These are phyloP conservation scores for Dendrolimus houi DNA, from an alignment of 2,888 invertebrate genomes.

Conservation along the genomic window DNA sequence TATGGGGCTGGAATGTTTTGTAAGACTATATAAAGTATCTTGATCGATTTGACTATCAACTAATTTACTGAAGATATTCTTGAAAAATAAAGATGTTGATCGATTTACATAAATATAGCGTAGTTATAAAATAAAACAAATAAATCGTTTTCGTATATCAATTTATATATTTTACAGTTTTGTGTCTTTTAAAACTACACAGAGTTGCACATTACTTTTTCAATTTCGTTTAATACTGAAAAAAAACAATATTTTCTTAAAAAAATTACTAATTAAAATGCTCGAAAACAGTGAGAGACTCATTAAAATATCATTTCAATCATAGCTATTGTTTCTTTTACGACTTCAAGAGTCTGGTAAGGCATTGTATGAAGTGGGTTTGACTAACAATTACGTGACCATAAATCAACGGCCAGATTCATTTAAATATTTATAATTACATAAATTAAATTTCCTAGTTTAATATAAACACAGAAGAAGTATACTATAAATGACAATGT, in stretches of 20 bases:
- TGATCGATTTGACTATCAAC: no score
- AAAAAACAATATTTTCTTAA: conserved; percentile 8
- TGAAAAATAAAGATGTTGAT: neutral
- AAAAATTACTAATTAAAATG: conserved; percentile 9
- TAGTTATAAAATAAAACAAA: conserved; percentile 4
- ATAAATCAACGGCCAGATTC: conserved; percentile 2
- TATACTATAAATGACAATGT: no score
- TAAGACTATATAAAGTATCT: no score
- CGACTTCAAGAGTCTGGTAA: neutral
- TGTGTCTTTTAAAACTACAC: conserved; percentile 42
- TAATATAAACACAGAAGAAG: no score
- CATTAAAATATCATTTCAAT: neutral
- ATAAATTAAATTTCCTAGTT: no score
- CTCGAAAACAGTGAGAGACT: conserved; percentile 9
- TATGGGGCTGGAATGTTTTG: no score
- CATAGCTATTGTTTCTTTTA: neutral
- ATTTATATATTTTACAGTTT: conserved; percentile 32
- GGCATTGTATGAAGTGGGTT: no score
- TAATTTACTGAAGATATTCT: no score
- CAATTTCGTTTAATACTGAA: conserved; percentile 43
- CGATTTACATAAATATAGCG: neutral
- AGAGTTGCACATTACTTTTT: conserved; percentile 36
- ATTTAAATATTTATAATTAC: conserved; percentile 7
- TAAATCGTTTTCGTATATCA: conserved; percentile 4
- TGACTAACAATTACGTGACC: neutral